Evolutionary conservation across 2,888 invertebrate species (phyloP), one percentile per base, ranked within the genome.

Genomic region (Drosophila nr. perissopoda): DNA sequence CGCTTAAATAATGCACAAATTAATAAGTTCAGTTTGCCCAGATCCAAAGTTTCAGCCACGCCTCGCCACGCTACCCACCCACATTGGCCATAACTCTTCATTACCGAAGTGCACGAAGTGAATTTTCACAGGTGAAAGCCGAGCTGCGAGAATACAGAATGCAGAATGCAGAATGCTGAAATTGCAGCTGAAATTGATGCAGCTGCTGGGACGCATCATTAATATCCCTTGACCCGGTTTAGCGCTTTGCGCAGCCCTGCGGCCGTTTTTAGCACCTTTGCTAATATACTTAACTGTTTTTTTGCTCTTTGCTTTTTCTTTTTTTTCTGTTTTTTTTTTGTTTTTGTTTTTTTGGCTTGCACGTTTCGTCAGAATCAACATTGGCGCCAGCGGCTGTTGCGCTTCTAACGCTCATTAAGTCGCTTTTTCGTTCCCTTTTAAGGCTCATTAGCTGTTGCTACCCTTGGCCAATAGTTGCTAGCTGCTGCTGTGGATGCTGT

Each of bases 1-100:
- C 78, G 88, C 84, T 82, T 87, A 80, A 87, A 87, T 87, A 88
- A 87, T 87, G 89, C 84, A 86, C 69, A 86, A 87, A 87, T 87
- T 89, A 89, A 87, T 87, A 89, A 89, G 80, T 87, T 86, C 82
- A 64, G 75, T 76, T 78, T 73, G 68, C 56, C 53, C 62, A 59
- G 42, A 52, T 57, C 75, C 69, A 58, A 54, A 45, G 21, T 11
- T 21, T 11, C 51, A 7, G 21, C 36, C 27, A 31, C 3, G 3
- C 0, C 42, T 27, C 21, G 16, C 16, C 10, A 2, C 29, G 0
- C 27, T 21, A 7, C 34, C 31, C 38, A 27, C 38, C n/a, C 21
- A 40, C 60, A n/a, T 40, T 29, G 51, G 59, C 74, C 76, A 87
- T 86, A 86, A 86, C 66, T 86, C 77, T 83, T 85, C 83, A 86